Evolutionary conservation across 2,113 vertebrate species (phyloP), one percentile per base, ranked within the genome.

Genomic region (Sprattus sprattus): DNA sequence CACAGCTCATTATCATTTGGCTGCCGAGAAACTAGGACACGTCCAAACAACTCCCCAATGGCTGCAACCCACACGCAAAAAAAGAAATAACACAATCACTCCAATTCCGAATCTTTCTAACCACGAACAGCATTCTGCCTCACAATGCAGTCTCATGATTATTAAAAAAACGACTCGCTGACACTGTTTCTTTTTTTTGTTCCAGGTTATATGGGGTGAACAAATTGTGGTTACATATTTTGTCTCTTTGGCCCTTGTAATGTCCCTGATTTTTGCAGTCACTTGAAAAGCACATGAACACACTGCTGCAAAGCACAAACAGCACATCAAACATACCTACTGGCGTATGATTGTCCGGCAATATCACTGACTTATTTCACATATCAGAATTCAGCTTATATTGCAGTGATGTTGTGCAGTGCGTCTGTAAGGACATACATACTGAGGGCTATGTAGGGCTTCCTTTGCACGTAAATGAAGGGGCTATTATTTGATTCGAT

Each of bases 1-100:
- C 91, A 85, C 15, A 82, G 83, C 90, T 91, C 89, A 92, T 93
- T 92, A 94, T 89, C 87, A 91, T 91, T 89, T 89, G 89, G 89
- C 89, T 88, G 83, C 45, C 16, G 89, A 78, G 86, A 91, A 94
- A 91, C 88, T 91, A 88, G 91, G 90, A 89, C 91, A 90, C 88
- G 88, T 87, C 85, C 50, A 52, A 86, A 81, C 82, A 60, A 80
- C 85, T 90, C 90, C 88, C 91, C 28, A 47, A 86, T 75, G 89
- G 90, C 81, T 45, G 9, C 71, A 45, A 83, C 22, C 54, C 54
- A 64, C 50, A 57, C 32, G 28, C 45, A 11, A 47, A 81, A 52
- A 39, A 39, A 45, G 9, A 4, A 13, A 1, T 1, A 0, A 39
- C 8, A 11, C 28, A n/a, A n/a, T 16, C 71, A 15, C 32, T 39